Evolutionary conservation across 2,113 vertebrate species (phyloP), one percentile per base, ranked within the genome.

Genomic region (Alouatta palliata): DNA sequence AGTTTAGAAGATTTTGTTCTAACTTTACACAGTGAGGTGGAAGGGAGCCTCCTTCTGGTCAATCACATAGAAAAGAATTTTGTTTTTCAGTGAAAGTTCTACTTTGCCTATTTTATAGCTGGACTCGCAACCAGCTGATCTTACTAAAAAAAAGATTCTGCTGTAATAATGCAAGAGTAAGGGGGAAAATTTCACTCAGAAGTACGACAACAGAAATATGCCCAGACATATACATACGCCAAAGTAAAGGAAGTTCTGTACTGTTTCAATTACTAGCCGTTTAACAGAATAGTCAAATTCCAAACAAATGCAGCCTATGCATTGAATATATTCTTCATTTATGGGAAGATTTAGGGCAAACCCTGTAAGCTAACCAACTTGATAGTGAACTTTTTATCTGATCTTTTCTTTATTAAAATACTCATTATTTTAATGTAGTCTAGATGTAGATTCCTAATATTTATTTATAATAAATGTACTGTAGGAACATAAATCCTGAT

Each of bases 1-100:
- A 37, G 35, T 95, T 83, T 64, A 73, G 70, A 92, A 79, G 64
- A 40, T 95, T 93, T 90, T 58, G 70, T 85, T 87, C 64, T n/a
- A 93, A 88, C 83, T 96, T 64, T 54, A 64, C 3, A 40, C 95
- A 97, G 9, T 71, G n/a, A 97, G 58, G 96, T 87, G 14, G 92
- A 97, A 97, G 97, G 91, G 96, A 97, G 97, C 98, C 97, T 97
- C 97, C 98, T 98, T 97, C 98, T 98, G 98, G 97, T 91, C 95
- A 96, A 47, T 85, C 61, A 81, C 54, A 85, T 23, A 76, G 56
- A 71, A 73, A 52, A 70, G 21, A 95, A 93, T 71, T 85, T 97
- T 66, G 71, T 19, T 87, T 92, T 81, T 79, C 64, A 47, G 23
- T 30, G 19, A 73, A 96, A 96, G 12, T 81, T 79, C 35, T 80